A percentile compares a stretch with the other conserved stretches of the same genome.
These are phyloP conservation scores for Entelurus aequoreus DNA, from an alignment of 2,113 vertebrate species.

Conservation along the genomic window DNA sequence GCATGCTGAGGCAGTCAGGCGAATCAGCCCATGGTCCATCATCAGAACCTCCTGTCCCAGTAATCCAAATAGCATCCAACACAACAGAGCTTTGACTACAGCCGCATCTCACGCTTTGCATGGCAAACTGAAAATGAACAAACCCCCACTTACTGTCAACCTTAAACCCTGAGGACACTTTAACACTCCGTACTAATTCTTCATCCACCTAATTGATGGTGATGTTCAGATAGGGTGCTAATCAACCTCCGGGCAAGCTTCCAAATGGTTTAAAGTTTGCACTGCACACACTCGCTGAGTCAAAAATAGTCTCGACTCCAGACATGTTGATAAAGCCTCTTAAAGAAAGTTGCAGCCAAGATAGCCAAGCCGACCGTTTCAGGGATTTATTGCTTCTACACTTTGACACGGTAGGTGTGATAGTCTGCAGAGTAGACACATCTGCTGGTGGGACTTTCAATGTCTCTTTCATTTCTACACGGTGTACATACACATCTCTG, in stretches of 20 bases:
- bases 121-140: slow-evolving; percentile 16
- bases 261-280: slow-evolving; percentile 26
- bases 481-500: not conserved
- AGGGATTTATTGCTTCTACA: slow-evolving; percentile 30
- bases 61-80: slow-evolving; percentile 22
- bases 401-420: slow-evolving; percentile 9
- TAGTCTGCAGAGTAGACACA: slow-evolving; percentile 15
- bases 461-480: not conserved
- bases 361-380: slow-evolving; percentile 22
- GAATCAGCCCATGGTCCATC: slow-evolving; percentile 14
- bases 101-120: slow-evolving; percentile 32
- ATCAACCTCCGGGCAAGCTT: slow-evolving; percentile 42
- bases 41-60: slow-evolving; percentile 5
- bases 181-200: slow-evolving; percentile 18
- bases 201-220: slow-evolving; percentile 32
- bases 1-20: slow-evolving; percentile 9
- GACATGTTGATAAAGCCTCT: slow-evolving; percentile 62
- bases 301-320: slow-evolving; percentile 44
- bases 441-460: slow-evolving; percentile 3
- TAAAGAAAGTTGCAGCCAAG: slow-evolving; percentile 52
- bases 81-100: slow-evolving; percentile 1
- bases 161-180: slow-evolving; percentile 3
- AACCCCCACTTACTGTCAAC: slow-evolving; percentile 9
- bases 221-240: slow-evolving; percentile 39
- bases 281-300: slow-evolving; percentile 20